Conservation (phyloP, 2,113 vertebrate genomes). For the Leptobrachium ailaonicum region DNA sequence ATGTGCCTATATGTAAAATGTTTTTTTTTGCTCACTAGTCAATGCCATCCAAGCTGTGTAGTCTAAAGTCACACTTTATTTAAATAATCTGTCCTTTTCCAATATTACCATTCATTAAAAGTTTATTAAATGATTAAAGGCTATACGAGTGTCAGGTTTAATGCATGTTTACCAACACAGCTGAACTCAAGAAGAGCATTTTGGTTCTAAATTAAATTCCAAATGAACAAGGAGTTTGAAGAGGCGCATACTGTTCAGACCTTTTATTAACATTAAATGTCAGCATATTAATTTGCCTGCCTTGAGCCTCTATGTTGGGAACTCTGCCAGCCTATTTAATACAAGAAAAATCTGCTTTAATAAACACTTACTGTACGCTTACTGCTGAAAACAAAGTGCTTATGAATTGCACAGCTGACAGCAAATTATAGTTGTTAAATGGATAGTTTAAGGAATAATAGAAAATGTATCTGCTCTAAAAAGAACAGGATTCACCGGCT, state of each 20-base stretch:
- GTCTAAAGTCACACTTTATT: neutral
- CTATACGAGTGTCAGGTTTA: constrained; percentile 28
- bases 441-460: constrained; percentile 46
- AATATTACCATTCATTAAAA: constrained; percentile 35
- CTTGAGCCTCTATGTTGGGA: neutral
- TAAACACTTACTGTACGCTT: constrained; percentile 10
- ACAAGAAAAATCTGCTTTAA: constrained; percentile 18
- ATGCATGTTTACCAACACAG: constrained; percentile 6
- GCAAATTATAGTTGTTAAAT: constrained; percentile 36
- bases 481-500: constrained; percentile 20
- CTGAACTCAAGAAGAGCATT: neutral
- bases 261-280: constrained; percentile 3
- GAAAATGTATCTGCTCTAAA: constrained; percentile 42
- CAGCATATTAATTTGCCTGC: neutral
- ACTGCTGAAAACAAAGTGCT: constrained; percentile 32
- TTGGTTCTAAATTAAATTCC: constrained; percentile 30
- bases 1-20: too few species aligned
- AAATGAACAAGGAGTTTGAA: constrained; percentile 29
- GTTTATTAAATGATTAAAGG: constrained; percentile 37
- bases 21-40: too few species aligned
- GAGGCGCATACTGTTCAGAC: constrained; percentile 34
- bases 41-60: too few species aligned
- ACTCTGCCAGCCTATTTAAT: constrained; percentile 9
- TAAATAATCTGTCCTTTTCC: constrained; percentile 12
- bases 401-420: constrained; percentile 24